These are phyloP conservation scores for Mechanitis mazaeus DNA, from an alignment of 2,888 invertebrate genomes.

Conservation along the genomic window DNA sequence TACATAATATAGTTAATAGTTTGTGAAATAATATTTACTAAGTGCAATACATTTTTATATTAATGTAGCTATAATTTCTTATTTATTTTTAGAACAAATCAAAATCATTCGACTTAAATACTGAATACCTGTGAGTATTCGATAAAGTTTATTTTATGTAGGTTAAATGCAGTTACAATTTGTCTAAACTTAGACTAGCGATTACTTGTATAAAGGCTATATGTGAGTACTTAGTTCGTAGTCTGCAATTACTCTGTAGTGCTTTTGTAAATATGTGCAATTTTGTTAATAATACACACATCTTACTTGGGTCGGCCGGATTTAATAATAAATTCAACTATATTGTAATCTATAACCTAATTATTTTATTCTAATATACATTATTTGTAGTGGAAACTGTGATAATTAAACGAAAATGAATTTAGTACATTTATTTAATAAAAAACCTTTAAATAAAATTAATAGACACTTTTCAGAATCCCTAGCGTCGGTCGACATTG, in stretches of 20 bases:
- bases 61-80: slow-evolving; percentile 9
- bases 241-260: not conserved
- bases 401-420: slow-evolving; percentile 29
- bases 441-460: no score
- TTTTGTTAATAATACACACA: not conserved
- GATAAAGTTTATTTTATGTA: not conserved
- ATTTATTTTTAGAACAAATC: not conserved
- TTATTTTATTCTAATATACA: slow-evolving; percentile 10
- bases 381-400: slow-evolving; percentile 28
- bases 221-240: not conserved
- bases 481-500: no score
- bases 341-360: not conserved
- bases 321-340: not conserved
- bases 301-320: not conserved
- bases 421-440: not conserved
- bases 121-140: slow-evolving; percentile 2
- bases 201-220: not conserved
- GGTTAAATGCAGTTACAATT: not conserved
- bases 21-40: slow-evolving; percentile 5
- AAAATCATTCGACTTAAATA: not conserved
- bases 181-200: not conserved
- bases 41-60: slow-evolving; percentile 26
- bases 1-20: not conserved
- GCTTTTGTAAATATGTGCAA: slow-evolving; percentile 4
- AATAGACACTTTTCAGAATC: no score